These are phyloP conservation scores for Margarornis squamiger DNA, from an alignment of 2,797 vertebrate species.

Conservation along the genomic window DNA sequence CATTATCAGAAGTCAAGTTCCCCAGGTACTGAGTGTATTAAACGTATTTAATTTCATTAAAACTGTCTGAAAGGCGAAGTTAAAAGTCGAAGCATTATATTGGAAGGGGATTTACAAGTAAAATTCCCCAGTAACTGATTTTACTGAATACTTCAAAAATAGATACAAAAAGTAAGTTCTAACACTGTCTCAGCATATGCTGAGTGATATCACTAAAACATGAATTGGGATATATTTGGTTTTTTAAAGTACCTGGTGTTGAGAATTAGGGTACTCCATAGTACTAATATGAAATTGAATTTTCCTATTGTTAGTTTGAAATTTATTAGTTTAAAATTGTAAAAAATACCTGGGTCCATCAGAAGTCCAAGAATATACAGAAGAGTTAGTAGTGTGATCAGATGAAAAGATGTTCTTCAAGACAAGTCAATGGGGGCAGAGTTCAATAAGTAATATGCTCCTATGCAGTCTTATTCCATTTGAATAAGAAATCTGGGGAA, in stretches of 20 bases:
- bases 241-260: background rate
- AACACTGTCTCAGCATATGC: background rate
- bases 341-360: background rate
- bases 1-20: background rate
- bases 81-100: background rate
- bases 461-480: background rate
- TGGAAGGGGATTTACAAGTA: background rate
- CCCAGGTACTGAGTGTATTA: background rate
- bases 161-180: background rate
- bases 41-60: background rate
- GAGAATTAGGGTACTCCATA: background rate
- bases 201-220: background rate
- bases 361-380: background rate
- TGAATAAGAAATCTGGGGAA: background rate
- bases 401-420: background rate
- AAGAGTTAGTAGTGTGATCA: background rate
- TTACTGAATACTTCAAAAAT: background rate
- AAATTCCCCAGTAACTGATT: background rate
- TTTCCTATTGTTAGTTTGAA: background rate
- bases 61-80: background rate
- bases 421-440: background rate
- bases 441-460: background rate
- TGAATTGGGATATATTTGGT: background rate
- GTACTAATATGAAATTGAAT: background rate
- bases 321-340: background rate